A percentile compares a stretch with the other conserved stretches of the same genome.
phyloP scores from a whole-genome alignment of 2,888 invertebrate species.

The Pristionchus maxplancki region DNA sequence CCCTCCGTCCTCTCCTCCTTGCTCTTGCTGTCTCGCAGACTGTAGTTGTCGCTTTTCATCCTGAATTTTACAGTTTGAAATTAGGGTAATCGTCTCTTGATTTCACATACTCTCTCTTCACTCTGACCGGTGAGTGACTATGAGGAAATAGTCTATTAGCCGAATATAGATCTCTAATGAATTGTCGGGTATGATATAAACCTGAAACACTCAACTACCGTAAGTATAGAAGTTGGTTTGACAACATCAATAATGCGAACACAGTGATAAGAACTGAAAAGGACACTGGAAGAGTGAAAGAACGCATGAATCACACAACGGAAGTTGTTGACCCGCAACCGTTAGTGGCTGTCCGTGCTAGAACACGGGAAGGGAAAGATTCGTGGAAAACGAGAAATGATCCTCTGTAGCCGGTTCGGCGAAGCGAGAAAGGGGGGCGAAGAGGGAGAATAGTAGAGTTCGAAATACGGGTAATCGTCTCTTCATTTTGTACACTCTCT shows the following conservation, averaged over 20 bases:
- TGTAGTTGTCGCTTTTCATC: neutral
- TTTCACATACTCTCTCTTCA: too few species aligned
- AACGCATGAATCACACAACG: neutral
- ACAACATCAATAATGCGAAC: too few species aligned
- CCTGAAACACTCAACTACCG: too few species aligned
- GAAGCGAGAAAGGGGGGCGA: too few species aligned
- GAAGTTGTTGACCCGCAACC: slow-evolving; percentile 8
- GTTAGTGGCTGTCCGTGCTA: neutral
- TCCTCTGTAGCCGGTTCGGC: too few species aligned
- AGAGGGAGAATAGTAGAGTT: too few species aligned
- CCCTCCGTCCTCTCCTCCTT: neutral
- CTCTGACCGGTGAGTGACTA: too few species aligned
- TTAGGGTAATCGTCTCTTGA: too few species aligned
- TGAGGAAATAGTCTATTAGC: too few species aligned
- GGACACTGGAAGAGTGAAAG: neutral
- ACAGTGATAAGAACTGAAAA: neutral
- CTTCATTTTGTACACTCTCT: neutral
- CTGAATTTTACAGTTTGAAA: neutral
- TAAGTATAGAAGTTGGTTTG: too few species aligned
- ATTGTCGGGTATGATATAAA: too few species aligned
- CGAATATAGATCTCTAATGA: too few species aligned
- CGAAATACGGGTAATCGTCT: neutral
- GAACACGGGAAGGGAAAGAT: neutral
- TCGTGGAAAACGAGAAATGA: neutral
- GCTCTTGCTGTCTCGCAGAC: neutral